These are phyloP conservation scores for Timema podura DNA, from an alignment of 2,888 invertebrate species.

Conservation along the genomic window DNA sequence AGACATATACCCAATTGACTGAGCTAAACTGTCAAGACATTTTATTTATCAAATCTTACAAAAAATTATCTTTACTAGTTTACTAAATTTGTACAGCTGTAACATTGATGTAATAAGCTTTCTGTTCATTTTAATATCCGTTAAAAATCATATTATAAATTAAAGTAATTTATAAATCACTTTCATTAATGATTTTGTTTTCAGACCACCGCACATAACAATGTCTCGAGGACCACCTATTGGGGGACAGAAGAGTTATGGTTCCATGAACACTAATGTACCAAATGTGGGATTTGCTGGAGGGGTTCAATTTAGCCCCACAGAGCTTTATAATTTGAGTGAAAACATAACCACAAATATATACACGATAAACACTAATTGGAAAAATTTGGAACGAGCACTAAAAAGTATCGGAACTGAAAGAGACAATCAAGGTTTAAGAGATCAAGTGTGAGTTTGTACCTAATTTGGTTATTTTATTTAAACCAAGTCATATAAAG, in stretches of 20 bases:
- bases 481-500: too few species aligned
- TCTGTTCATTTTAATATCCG: too few species aligned
- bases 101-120: too few species aligned
- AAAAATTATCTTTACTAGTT: too few species aligned
- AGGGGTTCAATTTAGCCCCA: constrained; percentile 58
- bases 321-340: constrained; percentile 72
- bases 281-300: constrained; percentile 64
- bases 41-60: too few species aligned
- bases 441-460: constrained; percentile 63
- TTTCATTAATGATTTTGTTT: too few species aligned
- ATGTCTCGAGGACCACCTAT: constrained; percentile 16
- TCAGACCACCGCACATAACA: constrained; percentile 7
- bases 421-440: constrained; percentile 64
- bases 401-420: constrained; percentile 70
- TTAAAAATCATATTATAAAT: too few species aligned
- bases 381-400: constrained; percentile 67
- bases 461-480: too few species aligned
- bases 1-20: too few species aligned
- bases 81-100: too few species aligned
- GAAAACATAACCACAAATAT: constrained; percentile 80
- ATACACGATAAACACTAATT: constrained; percentile 69
- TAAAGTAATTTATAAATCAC: too few species aligned
- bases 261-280: constrained; percentile 49
- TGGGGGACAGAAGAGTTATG: constrained; percentile 39
- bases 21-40: too few species aligned